A percentile compares a stretch with the other conserved stretches of the same genome.
Evolutionary conservation across 1,140 invertebrate species (phyloP).

Genomic region (Philaenus spumarius): DNA sequence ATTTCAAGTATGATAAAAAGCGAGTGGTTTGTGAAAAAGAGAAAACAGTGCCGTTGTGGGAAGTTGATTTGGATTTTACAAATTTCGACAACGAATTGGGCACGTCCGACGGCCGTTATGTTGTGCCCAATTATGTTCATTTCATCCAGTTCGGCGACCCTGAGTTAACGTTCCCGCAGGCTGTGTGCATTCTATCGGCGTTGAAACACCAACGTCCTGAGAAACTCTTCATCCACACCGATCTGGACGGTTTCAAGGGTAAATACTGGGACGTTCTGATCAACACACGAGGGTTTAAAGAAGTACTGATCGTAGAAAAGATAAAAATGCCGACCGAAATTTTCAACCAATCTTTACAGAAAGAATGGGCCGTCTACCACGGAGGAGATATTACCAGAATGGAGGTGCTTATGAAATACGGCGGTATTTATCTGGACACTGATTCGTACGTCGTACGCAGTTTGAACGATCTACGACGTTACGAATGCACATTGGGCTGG

Average conservation of each 20-base stretch:
- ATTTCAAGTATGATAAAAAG: no score
- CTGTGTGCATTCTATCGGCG: slow-evolving; percentile 21
- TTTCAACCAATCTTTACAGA: slow-evolving; percentile 28
- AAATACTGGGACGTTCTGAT: slow-evolving; percentile 25
- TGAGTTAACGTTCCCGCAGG: slow-evolving; percentile 17
- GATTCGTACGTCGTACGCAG: slow-evolving; percentile 20
- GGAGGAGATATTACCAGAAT: slow-evolving; percentile 26
- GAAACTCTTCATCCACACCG: slow-evolving; percentile 25
- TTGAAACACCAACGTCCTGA: slow-evolving; percentile 28
- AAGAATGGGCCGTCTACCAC: slow-evolving; percentile 20
- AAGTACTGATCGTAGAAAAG: slow-evolving; percentile 19
- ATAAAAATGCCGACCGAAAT: slow-evolving; percentile 27
- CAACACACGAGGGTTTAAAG: no score
- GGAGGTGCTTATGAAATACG: slow-evolving; percentile 21
- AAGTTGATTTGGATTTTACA: no score
- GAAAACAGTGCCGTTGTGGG: no score
- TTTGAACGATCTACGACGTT: slow-evolving; percentile 25
- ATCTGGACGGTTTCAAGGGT: slow-evolving; percentile 18
- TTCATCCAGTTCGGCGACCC: slow-evolving; percentile 19
- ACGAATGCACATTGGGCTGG: slow-evolving; percentile 40
- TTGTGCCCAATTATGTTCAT: slow-evolving; percentile 29
- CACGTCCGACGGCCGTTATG: slow-evolving; percentile 18
- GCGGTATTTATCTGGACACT: slow-evolving; percentile 27
- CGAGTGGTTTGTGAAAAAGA: no score
- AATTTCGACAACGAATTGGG: no score